Percentiles rank a stretch among this genome's conserved stretches.
phyloP scores from a whole-genome alignment of 2,888 invertebrate genomes.

The Yponomeuta sedellus region DNA sequence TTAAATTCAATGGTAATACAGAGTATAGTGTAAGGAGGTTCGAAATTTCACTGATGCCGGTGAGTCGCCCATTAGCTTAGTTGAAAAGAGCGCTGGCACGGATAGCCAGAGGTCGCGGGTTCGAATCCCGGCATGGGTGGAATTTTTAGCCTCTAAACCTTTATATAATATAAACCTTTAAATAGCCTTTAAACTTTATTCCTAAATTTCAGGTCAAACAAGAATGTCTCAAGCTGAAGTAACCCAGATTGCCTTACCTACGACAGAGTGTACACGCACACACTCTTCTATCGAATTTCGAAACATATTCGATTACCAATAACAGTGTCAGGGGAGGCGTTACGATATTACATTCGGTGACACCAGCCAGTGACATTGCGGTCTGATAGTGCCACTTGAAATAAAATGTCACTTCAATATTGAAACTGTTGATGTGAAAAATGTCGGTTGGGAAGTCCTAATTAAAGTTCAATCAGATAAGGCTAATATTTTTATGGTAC shows the following conservation, averaged over 20 bases:
- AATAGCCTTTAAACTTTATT: too few relatives aligned
- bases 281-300: slow-evolving; percentile 29
- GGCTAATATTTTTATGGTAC: neutral
- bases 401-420: neutral
- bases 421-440: neutral
- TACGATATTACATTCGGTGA: slow-evolving; percentile 35
- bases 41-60: too few relatives aligned
- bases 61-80: too few relatives aligned
- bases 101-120: too few relatives aligned
- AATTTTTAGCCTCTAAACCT: too few relatives aligned
- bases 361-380: slow-evolving; percentile 23
- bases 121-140: too few relatives aligned
- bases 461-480: neutral
- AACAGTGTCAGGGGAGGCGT: slow-evolving; percentile 33
- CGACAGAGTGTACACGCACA: neutral
- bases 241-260: neutral
- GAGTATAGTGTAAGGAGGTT: too few relatives aligned
- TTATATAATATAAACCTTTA: too few relatives aligned
- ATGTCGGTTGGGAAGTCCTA: neutral
- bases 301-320: slow-evolving; percentile 31
- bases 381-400: slow-evolving; percentile 4
- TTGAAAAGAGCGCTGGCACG: too few relatives aligned
- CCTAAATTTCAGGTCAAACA: neutral
- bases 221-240: neutral
- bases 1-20: too few relatives aligned